Percentiles rank a stretch among this genome's conserved stretches.
Conservation (phyloP, 2,888 invertebrate genomes). For the Meteorus cinctellus region DNA sequence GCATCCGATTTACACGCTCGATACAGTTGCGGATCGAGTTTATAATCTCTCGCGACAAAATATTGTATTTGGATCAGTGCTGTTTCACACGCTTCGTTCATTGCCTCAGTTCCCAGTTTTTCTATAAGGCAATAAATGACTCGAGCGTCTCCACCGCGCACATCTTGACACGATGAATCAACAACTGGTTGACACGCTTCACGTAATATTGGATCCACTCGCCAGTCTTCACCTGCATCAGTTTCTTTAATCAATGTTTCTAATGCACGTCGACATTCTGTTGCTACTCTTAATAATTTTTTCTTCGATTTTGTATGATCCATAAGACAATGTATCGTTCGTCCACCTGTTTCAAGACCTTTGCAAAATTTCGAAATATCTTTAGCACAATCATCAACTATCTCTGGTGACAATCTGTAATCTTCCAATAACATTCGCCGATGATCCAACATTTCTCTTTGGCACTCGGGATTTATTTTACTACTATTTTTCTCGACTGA, state of each 20-base stretch:
- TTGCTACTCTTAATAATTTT: constrained; percentile 80
- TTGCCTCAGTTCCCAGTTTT: constrained; percentile 86
- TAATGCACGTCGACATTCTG: constrained; percentile 84
- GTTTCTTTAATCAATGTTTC: constrained; percentile 88
- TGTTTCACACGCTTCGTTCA: constrained; percentile 92
- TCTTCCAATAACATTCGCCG: constrained; percentile 94
- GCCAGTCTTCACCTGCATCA: constrained; percentile 96
- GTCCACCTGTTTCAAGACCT: constrained; percentile 85
- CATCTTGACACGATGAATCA: constrained; percentile 82
- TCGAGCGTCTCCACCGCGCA: constrained; percentile 83
- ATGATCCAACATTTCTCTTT: constrained; percentile 92
- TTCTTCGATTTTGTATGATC: constrained; percentile 84
- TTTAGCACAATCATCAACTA: constrained; percentile 88
- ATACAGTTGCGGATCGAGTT: constrained; percentile 91
- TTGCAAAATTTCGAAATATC: constrained; percentile 88
- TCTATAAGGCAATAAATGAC: constrained; percentile 97
- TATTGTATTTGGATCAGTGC: constrained; percentile 97
- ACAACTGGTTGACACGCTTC: constrained; percentile 92
- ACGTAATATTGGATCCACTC: constrained; percentile 92
- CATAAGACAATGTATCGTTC: constrained; percentile 97
- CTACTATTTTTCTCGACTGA: constrained; percentile 82
- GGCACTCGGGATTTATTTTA: constrained; percentile 85
- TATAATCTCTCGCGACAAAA: constrained; percentile 96
- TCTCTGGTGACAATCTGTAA: constrained; percentile 93
- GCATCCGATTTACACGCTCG: constrained; percentile 93